Base-by-base conservation (phyloP, 2,113 vertebrate species). In the Peromyscus californicus region DNA sequence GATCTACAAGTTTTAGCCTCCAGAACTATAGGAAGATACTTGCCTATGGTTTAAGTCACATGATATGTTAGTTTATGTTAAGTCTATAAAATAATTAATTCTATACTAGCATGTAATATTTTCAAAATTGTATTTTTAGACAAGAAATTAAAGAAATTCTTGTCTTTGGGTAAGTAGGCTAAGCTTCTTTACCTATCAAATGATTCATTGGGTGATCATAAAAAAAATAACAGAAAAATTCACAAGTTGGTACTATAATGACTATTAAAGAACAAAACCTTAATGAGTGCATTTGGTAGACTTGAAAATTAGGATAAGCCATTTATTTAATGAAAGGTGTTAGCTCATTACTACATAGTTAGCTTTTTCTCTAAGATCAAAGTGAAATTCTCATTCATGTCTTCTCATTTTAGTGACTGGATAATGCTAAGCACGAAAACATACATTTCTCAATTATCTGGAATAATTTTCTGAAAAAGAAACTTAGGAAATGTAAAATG, bases 241-340 rank as follows among this genome's bases (percentile, higher is more conserved):
- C 42, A 76, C 75, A 72, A 85, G 63, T n/a, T 79, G 21, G 17
- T 93, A 72, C 5, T 85, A 0, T 78, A 85, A 96, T 78, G 36
- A 93, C 76, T 86, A 82, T 70, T 69, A 90, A 97, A 83, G 36
- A 78, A 12, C 13, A 89, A 94, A 89, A 94, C 89, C 48, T 91
- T 93, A 89, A 93, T 89, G 75, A 96, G 22, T 96, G 12, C 67
- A 79, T 83, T 89, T 39, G 86, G 26, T 31, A 97, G 36, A 82
- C 48, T 89, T 75, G 92, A 80, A 65, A 97, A 97, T 92, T 93
- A 93, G 59, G 59, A 74, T 94, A 96, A 96, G 67, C 24, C 59
- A 86, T 96, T 93, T 89, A 85, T 91, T 95, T 94, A 97, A 98
- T 74, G 70, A 61, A 45, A 69, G 6, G 78, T 63, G 36, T 63